Evolutionary conservation across 2,113 vertebrate genomes (phyloP).

Genomic region (Megaceryle torquata): DNA sequence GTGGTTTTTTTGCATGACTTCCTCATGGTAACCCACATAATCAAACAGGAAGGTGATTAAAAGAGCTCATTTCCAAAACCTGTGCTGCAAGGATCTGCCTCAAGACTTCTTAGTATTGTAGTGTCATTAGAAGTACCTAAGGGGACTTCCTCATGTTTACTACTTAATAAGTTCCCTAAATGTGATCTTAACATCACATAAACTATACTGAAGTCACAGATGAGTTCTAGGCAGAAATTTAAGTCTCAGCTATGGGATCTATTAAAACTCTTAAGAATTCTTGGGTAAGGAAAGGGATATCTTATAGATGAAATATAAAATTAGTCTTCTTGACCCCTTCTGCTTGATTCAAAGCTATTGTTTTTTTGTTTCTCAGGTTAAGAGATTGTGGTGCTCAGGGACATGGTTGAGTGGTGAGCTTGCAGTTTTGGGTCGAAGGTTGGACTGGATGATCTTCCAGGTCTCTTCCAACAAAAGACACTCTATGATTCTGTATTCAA

Average conservation of each 20-base stretch:
- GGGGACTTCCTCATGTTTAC: neutral
- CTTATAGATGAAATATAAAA: neutral
- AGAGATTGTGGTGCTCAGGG: neutral
- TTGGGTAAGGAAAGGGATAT: neutral
- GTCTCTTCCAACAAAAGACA: no score
- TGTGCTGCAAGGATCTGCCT: neutral
- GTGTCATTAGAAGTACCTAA: neutral
- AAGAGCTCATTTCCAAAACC: neutral
- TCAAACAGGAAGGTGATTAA: neutral
- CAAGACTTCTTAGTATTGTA: neutral
- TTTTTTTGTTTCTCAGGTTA: neutral
- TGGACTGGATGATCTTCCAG: no score
- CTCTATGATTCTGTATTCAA: neutral
- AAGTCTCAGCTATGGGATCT: neutral
- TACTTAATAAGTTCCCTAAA: neutral
- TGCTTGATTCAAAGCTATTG: neutral
- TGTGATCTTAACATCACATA: neutral
- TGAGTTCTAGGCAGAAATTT: neutral
- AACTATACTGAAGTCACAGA: neutral
- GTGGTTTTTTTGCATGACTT: neutral
- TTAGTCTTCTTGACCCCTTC: neutral
- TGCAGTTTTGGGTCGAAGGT: no score
- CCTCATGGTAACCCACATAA: neutral
- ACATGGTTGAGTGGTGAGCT: no score
- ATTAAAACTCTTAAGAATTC: neutral